Percentiles rank a stretch among this genome's conserved stretches.
phyloP scores from a whole-genome alignment of 2,113 vertebrate genomes.

The Coptodon rendalli region DNA sequence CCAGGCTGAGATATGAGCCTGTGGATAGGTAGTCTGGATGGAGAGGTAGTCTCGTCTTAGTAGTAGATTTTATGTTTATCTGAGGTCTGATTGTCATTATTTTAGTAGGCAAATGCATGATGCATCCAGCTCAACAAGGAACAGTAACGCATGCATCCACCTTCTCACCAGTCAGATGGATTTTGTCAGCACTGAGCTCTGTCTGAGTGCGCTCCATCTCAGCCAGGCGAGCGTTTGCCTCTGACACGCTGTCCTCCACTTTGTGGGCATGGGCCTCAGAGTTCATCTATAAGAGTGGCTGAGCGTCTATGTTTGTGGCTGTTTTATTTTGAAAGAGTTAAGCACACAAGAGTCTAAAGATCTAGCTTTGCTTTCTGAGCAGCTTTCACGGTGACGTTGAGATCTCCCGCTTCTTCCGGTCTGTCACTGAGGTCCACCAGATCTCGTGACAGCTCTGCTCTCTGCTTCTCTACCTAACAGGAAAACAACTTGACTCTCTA shows the following conservation, averaged over 20 bases:
- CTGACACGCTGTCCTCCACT: conserved; percentile 70
- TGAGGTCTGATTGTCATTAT: background rate
- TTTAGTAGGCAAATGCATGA: background rate
- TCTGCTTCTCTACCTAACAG: conserved; percentile 73
- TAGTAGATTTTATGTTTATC: background rate
- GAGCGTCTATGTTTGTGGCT: background rate
- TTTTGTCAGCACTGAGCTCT: conserved; percentile 68
- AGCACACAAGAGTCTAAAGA: background rate
- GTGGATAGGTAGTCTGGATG: background rate
- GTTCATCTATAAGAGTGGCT: conserved; percentile 47
- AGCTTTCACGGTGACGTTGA: conserved; percentile 50
- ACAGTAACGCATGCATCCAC: background rate
- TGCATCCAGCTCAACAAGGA: background rate
- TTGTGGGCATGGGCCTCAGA: conserved; percentile 52
- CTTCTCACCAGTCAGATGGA: conserved; percentile 62
- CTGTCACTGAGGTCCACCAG: conserved; percentile 71
- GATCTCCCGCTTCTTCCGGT: conserved; percentile 66
- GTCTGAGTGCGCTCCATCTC: conserved; percentile 68
- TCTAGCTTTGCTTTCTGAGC: conserved; percentile 64
- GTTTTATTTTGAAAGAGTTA: background rate
- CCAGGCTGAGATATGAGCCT: conserved; percentile 55
- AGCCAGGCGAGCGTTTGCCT: conserved; percentile 63
- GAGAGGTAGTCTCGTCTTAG: background rate
- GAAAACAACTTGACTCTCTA: background rate
- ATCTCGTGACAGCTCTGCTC: conserved; percentile 65